These are phyloP conservation scores for Octonoba sinensis DNA, from an alignment of 2,888 invertebrate genomes.

Conservation along the genomic window DNA sequence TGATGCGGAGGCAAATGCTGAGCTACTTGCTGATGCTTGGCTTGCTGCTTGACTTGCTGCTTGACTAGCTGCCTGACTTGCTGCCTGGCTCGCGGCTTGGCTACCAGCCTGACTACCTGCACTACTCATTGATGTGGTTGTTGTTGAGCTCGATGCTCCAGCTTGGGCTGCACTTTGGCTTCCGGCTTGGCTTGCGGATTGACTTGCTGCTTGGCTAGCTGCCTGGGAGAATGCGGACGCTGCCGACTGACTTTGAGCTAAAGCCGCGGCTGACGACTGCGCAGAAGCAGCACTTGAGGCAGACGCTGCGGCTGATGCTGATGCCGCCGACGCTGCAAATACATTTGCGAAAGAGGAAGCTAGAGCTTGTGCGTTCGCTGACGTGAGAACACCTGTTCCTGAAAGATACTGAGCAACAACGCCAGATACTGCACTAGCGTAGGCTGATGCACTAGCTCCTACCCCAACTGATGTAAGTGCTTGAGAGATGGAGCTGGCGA, in stretches of 20 bases:
- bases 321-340: neutral
- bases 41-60: neutral
- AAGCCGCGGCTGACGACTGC: constrained; percentile 8
- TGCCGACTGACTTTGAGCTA: neutral
- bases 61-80: neutral
- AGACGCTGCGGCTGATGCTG: neutral
- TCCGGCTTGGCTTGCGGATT: neutral
- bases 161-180: constrained; percentile 1
- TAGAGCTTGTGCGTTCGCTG: constrained; percentile 8
- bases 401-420: constrained; percentile 4
- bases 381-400: neutral
- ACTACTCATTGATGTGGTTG: neutral
- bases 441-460: constrained; percentile 19
- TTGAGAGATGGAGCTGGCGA: constrained; percentile 12
- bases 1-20: neutral
- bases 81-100: neutral
- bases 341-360: constrained; percentile 13
- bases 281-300: neutral
- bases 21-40: neutral
- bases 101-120: neutral
- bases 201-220: constrained; percentile 2
- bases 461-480: constrained; percentile 4
- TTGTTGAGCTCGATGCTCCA: constrained; percentile 1
- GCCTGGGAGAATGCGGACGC: neutral
- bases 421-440: constrained; percentile 19